Base-by-base conservation (phyloP, 2,113 vertebrate genomes). In the Brachyhypopomus gauderio region DNA sequence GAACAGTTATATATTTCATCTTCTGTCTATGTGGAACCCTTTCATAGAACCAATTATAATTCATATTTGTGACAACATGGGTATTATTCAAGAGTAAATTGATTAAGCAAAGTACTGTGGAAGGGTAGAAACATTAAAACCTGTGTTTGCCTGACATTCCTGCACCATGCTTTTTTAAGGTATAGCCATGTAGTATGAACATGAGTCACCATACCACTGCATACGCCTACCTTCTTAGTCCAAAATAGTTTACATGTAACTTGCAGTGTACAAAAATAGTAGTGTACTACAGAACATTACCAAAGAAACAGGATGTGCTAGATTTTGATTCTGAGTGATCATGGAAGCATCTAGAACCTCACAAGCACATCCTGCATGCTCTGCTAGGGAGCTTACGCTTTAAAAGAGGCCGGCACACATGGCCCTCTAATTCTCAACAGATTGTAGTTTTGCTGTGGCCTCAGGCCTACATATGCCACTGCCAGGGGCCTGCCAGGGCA, bases 401-500 rank as follows among this genome's bases (percentile, higher is more conserved):
- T 41, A 41, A 27, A 64, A 78, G 66, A 56, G 36, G 23, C 60
- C 17, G 7, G 36, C 27, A 58, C 45, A 73, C 66, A 78, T 79
- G 80, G 55, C 73, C 27, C 8, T 85, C 59, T 64, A 45, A 75
- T 72, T 66, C 30, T 75, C 48, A 75, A 82, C 84, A 85, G 80
- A 85, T 75, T 85, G 84, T 62, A 81, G 58, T 45, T 79, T 81
- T 82, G 30, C 58, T 70, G 9, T 64, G 72, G 62, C 83, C 63
- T 62, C 45, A 34, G 71, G 83, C 23, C 41, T 25, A 69, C 77
- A 72, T 79, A 82, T 85, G 84, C 72, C 55, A 20, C 7, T n/a
- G 34, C 75, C 41, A 9, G 56, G 56, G 30, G 30, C 30, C 27
- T 67, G 71, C 79, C 60, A 80, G 45, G 66, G 7, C 60, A 66